Conservation (phyloP, 1,140 invertebrate species). For the Trissolcus basalis region DNA sequence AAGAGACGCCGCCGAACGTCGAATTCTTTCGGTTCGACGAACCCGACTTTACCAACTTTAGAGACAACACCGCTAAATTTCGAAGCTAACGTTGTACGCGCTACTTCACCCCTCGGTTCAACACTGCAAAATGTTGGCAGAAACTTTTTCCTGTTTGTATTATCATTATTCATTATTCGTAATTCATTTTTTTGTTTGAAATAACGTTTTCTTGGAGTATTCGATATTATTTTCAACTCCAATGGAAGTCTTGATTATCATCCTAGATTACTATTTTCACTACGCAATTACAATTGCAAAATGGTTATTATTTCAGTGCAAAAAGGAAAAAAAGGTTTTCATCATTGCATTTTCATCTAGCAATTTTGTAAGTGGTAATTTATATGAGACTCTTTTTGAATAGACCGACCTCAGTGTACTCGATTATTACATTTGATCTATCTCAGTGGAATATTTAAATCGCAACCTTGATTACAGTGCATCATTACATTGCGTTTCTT, state of each 20-base stretch:
- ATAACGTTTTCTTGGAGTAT: too few species aligned
- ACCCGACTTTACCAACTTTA: slow-evolving; percentile 46
- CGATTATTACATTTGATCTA: slow-evolving; percentile 29
- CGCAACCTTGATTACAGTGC: slow-evolving; percentile 38
- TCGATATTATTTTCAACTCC: too few species aligned
- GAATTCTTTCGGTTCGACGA: slow-evolving; percentile 55
- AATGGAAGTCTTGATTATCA: too few species aligned
- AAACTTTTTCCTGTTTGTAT: too few species aligned
- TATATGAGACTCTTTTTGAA: slow-evolving; percentile 27
- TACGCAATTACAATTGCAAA: too few species aligned
- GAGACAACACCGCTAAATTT: slow-evolving; percentile 23
- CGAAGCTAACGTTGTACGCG: slow-evolving; percentile 4
- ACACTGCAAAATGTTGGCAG: too few species aligned
- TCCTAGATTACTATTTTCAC: background rate
- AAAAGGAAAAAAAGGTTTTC: background rate
- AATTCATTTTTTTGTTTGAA: too few species aligned
- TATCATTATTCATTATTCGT: too few species aligned
- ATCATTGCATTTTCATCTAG: background rate
- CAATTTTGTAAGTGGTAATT: slow-evolving; percentile 36
- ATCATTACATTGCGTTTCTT: slow-evolving; percentile 38
- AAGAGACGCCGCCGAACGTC: slow-evolving; percentile 41
- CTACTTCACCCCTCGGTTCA: background rate
- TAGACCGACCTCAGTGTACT: slow-evolving; percentile 32
- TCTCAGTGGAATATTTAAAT: slow-evolving; percentile 37
- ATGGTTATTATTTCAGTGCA: too few species aligned